These are phyloP conservation scores for Ramphastos sulfuratus DNA, from an alignment of 2,113 vertebrate genomes.

Conservation along the genomic window DNA sequence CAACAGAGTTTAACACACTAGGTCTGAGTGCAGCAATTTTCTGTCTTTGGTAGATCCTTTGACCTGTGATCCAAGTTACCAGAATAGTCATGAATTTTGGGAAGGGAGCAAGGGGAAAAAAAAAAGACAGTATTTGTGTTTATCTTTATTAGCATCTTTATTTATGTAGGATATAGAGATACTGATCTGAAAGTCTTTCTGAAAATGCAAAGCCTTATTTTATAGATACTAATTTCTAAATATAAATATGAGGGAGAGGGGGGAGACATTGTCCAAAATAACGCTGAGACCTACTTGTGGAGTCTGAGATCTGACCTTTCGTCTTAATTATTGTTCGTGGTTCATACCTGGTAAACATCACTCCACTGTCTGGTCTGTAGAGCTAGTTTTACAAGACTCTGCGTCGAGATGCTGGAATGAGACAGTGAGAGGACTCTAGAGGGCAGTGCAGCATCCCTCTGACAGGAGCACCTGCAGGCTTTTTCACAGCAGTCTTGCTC, in stretches of 20 bases:
- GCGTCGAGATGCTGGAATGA: neutral
- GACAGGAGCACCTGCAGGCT: neutral
- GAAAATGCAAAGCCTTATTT: neutral
- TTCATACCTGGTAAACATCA: neutral
- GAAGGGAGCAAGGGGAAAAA: neutral
- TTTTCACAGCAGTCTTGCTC: neutral
- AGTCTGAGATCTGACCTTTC: neutral
- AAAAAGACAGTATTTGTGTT: neutral
- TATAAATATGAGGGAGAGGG: neutral
- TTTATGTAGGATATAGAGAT: neutral
- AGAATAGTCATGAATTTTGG: neutral
- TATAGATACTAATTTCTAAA: neutral
- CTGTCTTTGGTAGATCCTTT: neutral
- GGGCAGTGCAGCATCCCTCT: slow-evolving; percentile 50
- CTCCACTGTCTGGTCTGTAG: neutral
- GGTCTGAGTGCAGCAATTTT: neutral
- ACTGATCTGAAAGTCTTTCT: neutral
- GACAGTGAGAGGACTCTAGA: slow-evolving; percentile 14
- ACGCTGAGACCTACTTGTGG: neutral
- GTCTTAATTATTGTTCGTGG: accelerated
- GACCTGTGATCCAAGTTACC: neutral
- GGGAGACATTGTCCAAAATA: neutral
- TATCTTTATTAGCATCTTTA: neutral
- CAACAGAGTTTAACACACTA: neutral
- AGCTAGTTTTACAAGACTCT: neutral